Evolutionary conservation across 1,140 invertebrate species (phyloP), one percentile per base, ranked within the genome.

Genomic region (Drosophila melanica): DNA sequence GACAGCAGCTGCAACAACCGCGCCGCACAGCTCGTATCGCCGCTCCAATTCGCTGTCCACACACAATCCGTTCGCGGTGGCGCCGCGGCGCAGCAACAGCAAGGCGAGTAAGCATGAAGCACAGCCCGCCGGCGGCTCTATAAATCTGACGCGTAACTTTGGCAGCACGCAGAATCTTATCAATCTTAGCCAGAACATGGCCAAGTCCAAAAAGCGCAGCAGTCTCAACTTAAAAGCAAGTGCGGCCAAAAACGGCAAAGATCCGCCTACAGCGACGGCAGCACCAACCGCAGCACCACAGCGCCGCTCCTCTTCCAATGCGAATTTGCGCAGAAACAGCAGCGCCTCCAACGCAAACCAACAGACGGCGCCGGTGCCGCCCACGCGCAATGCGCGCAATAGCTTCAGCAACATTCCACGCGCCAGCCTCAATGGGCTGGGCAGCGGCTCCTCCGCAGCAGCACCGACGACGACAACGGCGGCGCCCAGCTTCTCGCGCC

Each of bases 371-470:
- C 84, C 90, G 30, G 72, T 81, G 39, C 90, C 86, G 9, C 90
- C 86, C 0, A 78, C 82, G 5, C 81, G 90, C n/a, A 73, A 74
- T 37, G 51, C 77, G 3, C 81, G 91, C 33, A 91, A 85, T 33
- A 92, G 91, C 75, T 91, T 92, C 27, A 92, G 89, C 68, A 92
- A 92, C 12, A 92, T 92, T 75, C 91, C 91, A 23, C 79, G 91
- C 41, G 91, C 89, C 35, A 92, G 90, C 51, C 73, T 92, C 37
- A 78, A 75, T 42, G 66, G 45, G 35, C 75, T 20, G 53, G 47
- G 63, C 37, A 45, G 30, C 20, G 41, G n/a, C 33, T 53, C 48
- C 10, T 16, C 39, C 14, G 20, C 66, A 2, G 12, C 58, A 35
- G 16, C 69, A 10, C 47, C 59, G 10, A 14, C 67, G 7, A 16